These are phyloP conservation scores for Heliornis fulica DNA, from an alignment of 2,113 vertebrate species.

Conservation along the genomic window DNA sequence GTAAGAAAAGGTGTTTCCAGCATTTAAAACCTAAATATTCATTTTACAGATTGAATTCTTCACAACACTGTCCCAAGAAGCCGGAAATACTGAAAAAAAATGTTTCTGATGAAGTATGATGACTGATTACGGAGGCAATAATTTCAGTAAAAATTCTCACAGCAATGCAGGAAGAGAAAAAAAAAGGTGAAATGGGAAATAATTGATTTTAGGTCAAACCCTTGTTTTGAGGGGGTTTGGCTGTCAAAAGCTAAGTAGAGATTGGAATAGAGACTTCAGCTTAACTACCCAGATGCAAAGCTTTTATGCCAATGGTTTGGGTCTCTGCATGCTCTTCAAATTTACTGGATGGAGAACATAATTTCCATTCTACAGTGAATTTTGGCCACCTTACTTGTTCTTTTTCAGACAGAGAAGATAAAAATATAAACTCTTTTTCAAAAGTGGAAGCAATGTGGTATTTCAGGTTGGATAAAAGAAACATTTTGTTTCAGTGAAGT, in stretches of 20 bases:
- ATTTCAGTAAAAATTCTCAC: background rate
- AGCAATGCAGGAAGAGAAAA: background rate
- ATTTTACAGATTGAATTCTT: background rate
- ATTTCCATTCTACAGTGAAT: background rate
- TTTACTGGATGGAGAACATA: background rate
- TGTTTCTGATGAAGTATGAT: background rate
- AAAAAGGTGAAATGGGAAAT: background rate
- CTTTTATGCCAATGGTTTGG: background rate
- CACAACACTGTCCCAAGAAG: accelerated
- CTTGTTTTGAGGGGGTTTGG: background rate
- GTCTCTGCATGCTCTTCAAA: background rate
- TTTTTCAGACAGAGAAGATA: background rate
- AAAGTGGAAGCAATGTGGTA: background rate
- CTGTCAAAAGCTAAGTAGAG: background rate
- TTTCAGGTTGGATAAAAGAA: background rate
- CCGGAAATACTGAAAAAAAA: background rate
- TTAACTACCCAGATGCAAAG: background rate
- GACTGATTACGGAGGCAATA: background rate
- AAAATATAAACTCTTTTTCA: background rate
- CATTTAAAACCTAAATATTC: background rate
- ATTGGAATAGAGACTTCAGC: background rate
- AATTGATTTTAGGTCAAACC: background rate
- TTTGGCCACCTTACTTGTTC: background rate
- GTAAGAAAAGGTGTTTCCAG: background rate
- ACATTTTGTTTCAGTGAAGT: background rate